Conservation (phyloP, 2,797 vertebrate genomes). For the Cirrhinus mrigala region DNA sequence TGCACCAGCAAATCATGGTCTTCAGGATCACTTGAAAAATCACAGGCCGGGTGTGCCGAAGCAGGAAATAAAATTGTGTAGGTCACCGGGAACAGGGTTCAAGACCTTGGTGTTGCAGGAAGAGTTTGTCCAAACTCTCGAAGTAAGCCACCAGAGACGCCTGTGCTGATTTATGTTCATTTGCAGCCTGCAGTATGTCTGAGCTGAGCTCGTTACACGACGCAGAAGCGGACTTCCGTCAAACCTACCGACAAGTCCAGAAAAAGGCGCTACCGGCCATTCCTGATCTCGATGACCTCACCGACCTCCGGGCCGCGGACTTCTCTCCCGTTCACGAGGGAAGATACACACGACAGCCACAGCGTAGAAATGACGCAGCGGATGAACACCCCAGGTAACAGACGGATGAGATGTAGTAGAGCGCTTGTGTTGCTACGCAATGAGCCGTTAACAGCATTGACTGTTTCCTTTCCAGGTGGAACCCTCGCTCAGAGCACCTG, state of each 20-base stretch:
- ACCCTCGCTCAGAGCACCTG: slow-evolving; percentile 91
- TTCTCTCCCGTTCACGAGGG: slow-evolving; percentile 34
- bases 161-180: slow-evolving; percentile 23
- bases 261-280: slow-evolving; percentile 88
- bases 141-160: not conserved
- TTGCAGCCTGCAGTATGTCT: slow-evolving; percentile 85
- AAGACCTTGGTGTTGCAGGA: not conserved
- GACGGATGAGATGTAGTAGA: not conserved
- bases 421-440: not conserved
- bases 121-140: not conserved
- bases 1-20: not conserved
- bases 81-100: no score
- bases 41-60: not conserved
- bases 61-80: no score
- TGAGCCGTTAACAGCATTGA: not conserved
- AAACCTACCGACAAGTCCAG: slow-evolving; percentile 85
- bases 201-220: slow-evolving; percentile 96
- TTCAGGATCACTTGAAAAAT: no score
- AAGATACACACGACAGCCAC: slow-evolving; percentile 38
- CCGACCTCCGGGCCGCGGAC: slow-evolving; percentile 69
- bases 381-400: slow-evolving; percentile 59
- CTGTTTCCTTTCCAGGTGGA: slow-evolving; percentile 81
- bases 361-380: slow-evolving; percentile 10
- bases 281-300: slow-evolving; percentile 79
- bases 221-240: slow-evolving; percentile 84